Conservation (phyloP, 1,140 invertebrate genomes). For the Aporrectodea caliginosa region DNA sequence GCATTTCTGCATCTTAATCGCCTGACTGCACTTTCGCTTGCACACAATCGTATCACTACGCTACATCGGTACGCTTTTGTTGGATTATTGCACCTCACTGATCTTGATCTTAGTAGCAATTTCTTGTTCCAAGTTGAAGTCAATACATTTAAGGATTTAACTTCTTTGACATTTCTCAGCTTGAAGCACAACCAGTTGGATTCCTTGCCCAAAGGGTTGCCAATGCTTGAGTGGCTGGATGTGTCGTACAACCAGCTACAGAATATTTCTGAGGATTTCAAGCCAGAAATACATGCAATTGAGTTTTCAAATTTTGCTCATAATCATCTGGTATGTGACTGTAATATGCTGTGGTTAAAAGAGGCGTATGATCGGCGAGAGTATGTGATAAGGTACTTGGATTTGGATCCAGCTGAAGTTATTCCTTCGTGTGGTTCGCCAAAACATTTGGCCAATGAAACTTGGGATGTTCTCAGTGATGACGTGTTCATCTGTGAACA, state of each 20-base stretch:
- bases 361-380: constrained; percentile 38
- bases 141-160: constrained; percentile 29
- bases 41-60: constrained; percentile 31
- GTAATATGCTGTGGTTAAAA: constrained; percentile 41
- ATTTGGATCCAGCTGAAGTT: constrained; percentile 33
- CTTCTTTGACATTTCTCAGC: constrained; percentile 32
- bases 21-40: constrained; percentile 30
- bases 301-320: constrained; percentile 38
- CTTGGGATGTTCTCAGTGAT: constrained; percentile 35
- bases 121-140: constrained; percentile 27
- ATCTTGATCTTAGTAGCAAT: constrained; percentile 37
- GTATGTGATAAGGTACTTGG: constrained; percentile 35
- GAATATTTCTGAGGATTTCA: constrained; percentile 31
- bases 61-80: constrained; percentile 25
- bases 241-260: constrained; percentile 37
- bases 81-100: constrained; percentile 32
- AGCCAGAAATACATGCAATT: constrained; percentile 36
- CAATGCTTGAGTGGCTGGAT: constrained; percentile 40
- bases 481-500: constrained; percentile 35
- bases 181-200: constrained; percentile 14
- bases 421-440: constrained; percentile 37
- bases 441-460: constrained; percentile 23
- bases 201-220: constrained; percentile 29
- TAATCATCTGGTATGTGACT: constrained; percentile 42
- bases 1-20: constrained; percentile 2